Evolutionary conservation across 1,140 invertebrate genomes (phyloP), one percentile per base, ranked within the genome.

Genomic region (Araneus ventricosus): DNA sequence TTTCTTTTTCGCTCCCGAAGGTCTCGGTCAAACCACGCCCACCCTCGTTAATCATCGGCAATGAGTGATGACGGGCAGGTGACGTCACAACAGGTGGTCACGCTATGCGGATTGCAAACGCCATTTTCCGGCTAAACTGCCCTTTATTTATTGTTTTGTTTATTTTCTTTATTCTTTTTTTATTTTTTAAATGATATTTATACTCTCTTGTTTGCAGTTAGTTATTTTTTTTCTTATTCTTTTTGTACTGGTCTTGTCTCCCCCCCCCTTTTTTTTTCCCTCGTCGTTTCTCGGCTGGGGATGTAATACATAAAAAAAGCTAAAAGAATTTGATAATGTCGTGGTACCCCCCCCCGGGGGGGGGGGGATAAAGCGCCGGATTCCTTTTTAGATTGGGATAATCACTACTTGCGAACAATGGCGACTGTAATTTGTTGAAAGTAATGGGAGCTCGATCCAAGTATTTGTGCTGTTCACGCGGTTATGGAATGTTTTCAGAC

Each of bases 41-140:
- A 88, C 84, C 41, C 91, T 92, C 91, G 91, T 92, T 92, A 92
- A 92, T 92, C 91, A 92, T 92, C 85, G 30, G 7, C 63, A 92
- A 92, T 92, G 84, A 92, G 91, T 92, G 91, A 92, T 92, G 91
- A 92, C 91, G 91, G 91, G 45, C 91, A 57, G 82, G 80, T 92
- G 91, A 92, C 91, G 91, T 92, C 91, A 92, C 84, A 92, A 92
- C 91, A 92, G 91, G 91, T 92, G 91, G 84, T 87, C 61, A 92
- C 84, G 82, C 91, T 67, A 79, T 86, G 41, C 24, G 63, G n/a
- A 67, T 30, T 67, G 63, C 63, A 67, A 67, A 17, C 39, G 85
- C 61, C 67, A 75, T 84, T 85, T 79, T 87, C 39, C 39, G 84
- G 63, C 41, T 91, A 82, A 91, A 91, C 80, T 85, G 80, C 91